A percentile compares a stretch with the other conserved stretches of the same genome.
Conservation (phyloP, 1,140 invertebrate genomes). For the Drosophila miranda region DNA sequence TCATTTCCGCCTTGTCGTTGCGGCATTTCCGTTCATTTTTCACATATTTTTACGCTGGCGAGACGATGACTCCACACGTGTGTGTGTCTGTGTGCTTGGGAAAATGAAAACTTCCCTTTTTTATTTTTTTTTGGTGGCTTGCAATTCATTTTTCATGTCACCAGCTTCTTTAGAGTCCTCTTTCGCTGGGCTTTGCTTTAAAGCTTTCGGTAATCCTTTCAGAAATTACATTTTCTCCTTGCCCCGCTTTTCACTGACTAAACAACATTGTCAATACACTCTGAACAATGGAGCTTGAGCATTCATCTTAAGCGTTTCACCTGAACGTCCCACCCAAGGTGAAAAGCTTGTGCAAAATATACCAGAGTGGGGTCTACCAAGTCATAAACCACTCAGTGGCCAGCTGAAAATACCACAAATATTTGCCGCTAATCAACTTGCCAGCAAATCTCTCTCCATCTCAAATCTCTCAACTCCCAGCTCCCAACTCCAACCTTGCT, state of each 20-base stretch:
- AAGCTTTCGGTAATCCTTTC: conserved; percentile 77
- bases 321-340: conserved; percentile 1
- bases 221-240: conserved; percentile 74
- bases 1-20: conserved; percentile 78
- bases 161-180: conserved; percentile 29
- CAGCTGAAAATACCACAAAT: conserved; percentile 77
- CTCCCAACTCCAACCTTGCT: not conserved
- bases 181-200: conserved; percentile 67
- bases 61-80: conserved; percentile 48
- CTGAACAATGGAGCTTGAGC: conserved; percentile 60
- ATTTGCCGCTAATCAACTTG: conserved; percentile 77
- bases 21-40: conserved; percentile 80
- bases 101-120: conserved; percentile 62
- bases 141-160: conserved; percentile 80
- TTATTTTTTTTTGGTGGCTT: conserved; percentile 43
- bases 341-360: conserved; percentile 7
- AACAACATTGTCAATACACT: conserved; percentile 72
- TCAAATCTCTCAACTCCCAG: conserved; percentile 5
- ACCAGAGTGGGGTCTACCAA: conserved; percentile 29
- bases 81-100: conserved; percentile 18
- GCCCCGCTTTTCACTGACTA: conserved; percentile 37
- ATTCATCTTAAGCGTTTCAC: conserved; percentile 42
- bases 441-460: conserved; percentile 57
- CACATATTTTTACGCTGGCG: conserved; percentile 72
- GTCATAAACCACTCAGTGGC: conserved; percentile 80